These are phyloP conservation scores for Apteryx owenii DNA, from an alignment of 2,113 vertebrate species.

Conservation along the genomic window DNA sequence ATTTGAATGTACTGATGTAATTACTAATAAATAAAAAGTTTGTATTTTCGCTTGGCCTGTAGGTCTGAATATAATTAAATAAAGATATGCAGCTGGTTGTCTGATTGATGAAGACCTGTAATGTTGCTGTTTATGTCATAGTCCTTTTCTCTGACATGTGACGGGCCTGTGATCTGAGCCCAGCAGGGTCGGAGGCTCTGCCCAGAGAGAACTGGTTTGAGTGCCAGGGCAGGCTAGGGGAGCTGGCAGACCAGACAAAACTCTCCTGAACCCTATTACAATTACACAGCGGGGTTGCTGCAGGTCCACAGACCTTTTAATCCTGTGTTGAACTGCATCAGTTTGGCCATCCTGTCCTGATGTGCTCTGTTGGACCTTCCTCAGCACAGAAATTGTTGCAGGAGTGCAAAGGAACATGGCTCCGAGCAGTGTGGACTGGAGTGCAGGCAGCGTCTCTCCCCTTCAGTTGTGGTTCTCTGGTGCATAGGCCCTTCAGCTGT, in stretches of 20 bases:
- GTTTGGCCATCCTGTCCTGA: neutral
- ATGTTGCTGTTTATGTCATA: neutral
- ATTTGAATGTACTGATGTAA: neutral
- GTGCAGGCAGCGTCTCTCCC: neutral
- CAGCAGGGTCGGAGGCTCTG: neutral
- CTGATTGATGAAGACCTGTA: neutral
- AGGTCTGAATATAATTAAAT: neutral
- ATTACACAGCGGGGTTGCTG: neutral
- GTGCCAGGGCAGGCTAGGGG: neutral
- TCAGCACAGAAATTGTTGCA: neutral
- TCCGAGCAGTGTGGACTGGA: too few species aligned
- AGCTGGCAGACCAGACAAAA: neutral
- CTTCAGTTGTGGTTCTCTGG: neutral
- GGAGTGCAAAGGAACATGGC: neutral
- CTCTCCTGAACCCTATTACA: neutral
- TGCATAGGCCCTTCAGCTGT: neutral
- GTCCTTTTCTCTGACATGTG: neutral
- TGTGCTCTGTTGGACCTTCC: neutral
- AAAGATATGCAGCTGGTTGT: neutral
- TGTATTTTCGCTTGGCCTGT: neutral
- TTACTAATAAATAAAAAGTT: neutral
- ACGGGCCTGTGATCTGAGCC: neutral
- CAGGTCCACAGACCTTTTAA: too few species aligned
- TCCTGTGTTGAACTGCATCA: too few species aligned
- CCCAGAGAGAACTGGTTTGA: neutral